These are phyloP conservation scores for Drosophila glabriapex DNA, from an alignment of 2,888 invertebrate species.

Conservation along the genomic window DNA sequence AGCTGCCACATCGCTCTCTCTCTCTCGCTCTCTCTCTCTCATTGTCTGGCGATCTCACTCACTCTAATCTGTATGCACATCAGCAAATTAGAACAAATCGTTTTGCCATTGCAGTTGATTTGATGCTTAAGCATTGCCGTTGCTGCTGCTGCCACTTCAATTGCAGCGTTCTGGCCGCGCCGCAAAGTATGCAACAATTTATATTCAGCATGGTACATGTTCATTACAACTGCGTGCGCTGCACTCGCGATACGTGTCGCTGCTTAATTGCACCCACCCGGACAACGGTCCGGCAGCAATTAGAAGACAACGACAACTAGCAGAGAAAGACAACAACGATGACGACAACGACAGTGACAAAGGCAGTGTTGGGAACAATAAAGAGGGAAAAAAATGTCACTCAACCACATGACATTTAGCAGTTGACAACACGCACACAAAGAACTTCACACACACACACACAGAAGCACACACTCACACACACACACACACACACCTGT, in stretches of 20 bases:
- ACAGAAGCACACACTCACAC: slow-evolving; percentile 5
- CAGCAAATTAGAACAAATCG: slow-evolving; percentile 72
- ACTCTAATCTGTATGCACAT: slow-evolving; percentile 71
- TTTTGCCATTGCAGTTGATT: slow-evolving; percentile 70
- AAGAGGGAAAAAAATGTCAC: slow-evolving; percentile 42
- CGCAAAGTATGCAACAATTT: slow-evolving; percentile 60
- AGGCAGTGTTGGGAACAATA: slow-evolving; percentile 32
- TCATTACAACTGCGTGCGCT: slow-evolving; percentile 66
- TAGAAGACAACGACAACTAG: slow-evolving; percentile 50
- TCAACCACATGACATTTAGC: slow-evolving; percentile 67
- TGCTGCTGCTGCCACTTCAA: slow-evolving; percentile 41
- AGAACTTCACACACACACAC: slow-evolving; percentile 6
- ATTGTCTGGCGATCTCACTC: background rate
- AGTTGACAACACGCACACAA: slow-evolving; percentile 45
- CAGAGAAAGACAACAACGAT: slow-evolving; percentile 14
- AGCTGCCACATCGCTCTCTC: slow-evolving; percentile 12
- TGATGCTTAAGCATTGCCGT: slow-evolving; percentile 46
- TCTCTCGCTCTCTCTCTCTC: background rate
- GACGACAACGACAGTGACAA: slow-evolving; percentile 21
- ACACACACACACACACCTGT: slow-evolving; percentile 8
- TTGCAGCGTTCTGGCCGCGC: slow-evolving; percentile 5
- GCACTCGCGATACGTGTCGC: slow-evolving; percentile 62
- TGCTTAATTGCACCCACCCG: slow-evolving; percentile 65
- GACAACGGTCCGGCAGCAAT: slow-evolving; percentile 62
- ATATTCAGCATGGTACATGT: slow-evolving; percentile 61